These are phyloP conservation scores for Alexandromys fortis DNA, from an alignment of 2,113 vertebrate genomes.

Conservation along the genomic window DNA sequence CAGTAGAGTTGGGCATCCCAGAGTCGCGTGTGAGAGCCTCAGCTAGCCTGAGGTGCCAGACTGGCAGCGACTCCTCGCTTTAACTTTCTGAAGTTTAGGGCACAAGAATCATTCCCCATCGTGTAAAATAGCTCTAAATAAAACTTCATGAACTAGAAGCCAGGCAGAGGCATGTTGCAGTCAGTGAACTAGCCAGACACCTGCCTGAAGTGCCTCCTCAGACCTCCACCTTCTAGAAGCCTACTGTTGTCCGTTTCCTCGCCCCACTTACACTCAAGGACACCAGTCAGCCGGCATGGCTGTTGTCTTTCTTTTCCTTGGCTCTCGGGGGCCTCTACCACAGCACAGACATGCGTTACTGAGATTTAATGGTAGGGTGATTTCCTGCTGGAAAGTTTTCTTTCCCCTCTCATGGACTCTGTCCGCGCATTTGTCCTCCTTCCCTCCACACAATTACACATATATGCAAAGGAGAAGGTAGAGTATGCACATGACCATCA, in stretches of 20 bases:
- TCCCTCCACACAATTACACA: not conserved
- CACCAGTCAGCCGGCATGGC: not conserved
- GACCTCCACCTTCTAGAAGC: not conserved
- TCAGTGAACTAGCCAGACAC: not conserved
- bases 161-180: not conserved
- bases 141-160: not conserved
- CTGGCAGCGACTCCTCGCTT: not conserved
- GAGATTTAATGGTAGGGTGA: not conserved
- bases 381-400: not conserved
- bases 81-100: not conserved
- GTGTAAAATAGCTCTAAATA: not conserved
- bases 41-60: not conserved
- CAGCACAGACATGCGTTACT: not conserved
- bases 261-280: not conserved
- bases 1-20: not conserved
- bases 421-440: not conserved
- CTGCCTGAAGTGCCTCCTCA: not conserved
- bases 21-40: not conserved
- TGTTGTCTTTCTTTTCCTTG: not conserved
- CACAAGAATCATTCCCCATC: not conserved
- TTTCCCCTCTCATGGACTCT: not conserved
- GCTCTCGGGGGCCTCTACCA: not conserved
- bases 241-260: not conserved
- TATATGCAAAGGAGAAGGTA: not conserved
- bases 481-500: not conserved